Conservation (phyloP, 2,797 vertebrate species). For the Neosalanx taihuensis region DNA sequence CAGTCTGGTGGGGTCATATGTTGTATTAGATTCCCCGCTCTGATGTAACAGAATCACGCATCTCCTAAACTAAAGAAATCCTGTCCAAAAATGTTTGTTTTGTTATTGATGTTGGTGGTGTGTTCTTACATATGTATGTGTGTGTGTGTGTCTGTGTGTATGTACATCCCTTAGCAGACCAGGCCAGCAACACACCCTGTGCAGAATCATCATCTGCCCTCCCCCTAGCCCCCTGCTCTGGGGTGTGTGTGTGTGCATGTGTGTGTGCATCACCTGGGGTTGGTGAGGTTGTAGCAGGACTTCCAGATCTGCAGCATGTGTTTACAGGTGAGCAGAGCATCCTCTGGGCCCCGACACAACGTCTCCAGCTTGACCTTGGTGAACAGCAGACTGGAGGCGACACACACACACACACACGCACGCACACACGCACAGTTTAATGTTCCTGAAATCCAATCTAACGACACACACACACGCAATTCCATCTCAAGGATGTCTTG, state of each 20-base stretch:
- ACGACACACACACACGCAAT: neutral
- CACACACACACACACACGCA: conserved; percentile 35
- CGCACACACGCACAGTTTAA: neutral
- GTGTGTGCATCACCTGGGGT: conserved; percentile 84
- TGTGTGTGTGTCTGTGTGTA: conserved; percentile 6
- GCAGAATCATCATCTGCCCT: no score
- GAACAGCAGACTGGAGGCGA: conserved; percentile 78
- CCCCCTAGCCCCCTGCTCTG: no score
- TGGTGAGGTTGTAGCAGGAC: conserved; percentile 97
- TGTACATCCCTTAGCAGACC: no score
- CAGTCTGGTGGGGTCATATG: no score
- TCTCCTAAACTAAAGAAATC: no score
- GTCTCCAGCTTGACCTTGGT: conserved; percentile 95
- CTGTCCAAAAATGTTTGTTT: conserved; percentile 8
- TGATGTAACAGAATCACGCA: no score
- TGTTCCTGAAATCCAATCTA: neutral
- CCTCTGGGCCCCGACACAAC: conserved; percentile 90
- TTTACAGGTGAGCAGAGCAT: conserved; percentile 94
- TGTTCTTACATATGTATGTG: conserved; percentile 5
- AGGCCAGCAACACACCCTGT: no score
- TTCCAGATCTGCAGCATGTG: conserved; percentile 99
- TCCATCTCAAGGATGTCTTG: neutral
- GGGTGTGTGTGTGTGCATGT: neutral
- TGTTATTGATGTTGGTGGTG: neutral
- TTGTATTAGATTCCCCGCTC: no score